Evolutionary conservation across 2,113 vertebrate species (phyloP).

Genomic region (Peromyscus polionotus): DNA sequence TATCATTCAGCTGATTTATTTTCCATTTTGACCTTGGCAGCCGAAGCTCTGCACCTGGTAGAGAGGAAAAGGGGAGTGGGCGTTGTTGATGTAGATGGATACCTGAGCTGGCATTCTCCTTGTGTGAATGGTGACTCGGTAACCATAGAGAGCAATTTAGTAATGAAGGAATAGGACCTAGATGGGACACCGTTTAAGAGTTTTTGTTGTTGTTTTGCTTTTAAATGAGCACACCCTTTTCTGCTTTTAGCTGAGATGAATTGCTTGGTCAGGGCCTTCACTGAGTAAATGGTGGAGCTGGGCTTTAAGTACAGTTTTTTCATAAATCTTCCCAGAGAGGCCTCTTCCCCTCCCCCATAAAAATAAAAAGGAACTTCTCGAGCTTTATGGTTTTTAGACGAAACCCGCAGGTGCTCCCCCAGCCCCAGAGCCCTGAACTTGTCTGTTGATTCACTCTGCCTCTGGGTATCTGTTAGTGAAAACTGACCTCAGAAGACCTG

Average conservation of each 20-base stretch:
- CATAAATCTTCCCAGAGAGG: background rate
- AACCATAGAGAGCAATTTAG: background rate
- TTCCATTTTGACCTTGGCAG: constrained; percentile 44
- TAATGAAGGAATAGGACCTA: constrained; percentile 9
- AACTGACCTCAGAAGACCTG: background rate
- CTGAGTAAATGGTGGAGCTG: background rate
- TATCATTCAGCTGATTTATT: background rate
- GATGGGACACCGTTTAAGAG: background rate
- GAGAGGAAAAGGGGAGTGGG: background rate
- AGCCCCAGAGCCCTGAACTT: background rate
- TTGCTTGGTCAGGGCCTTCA: background rate
- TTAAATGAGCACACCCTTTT: background rate
- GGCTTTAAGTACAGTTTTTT: constrained; percentile 27
- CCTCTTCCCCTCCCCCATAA: background rate
- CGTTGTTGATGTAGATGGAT: background rate
- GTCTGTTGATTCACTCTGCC: background rate
- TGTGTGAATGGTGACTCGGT: background rate
- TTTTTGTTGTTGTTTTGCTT: constrained; percentile 41
- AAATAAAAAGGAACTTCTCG: constrained; percentile 23
- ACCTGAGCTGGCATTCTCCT: constrained; percentile 1
- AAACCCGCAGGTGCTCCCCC: background rate
- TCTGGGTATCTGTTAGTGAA: background rate
- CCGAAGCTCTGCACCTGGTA: background rate
- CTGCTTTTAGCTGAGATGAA: background rate
- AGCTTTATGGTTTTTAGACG: background rate